A percentile compares a stretch with the other conserved stretches of the same genome.
Evolutionary conservation across 1,140 invertebrate genomes (phyloP).

Genomic region (Venustaconcha ellipsiformis): DNA sequence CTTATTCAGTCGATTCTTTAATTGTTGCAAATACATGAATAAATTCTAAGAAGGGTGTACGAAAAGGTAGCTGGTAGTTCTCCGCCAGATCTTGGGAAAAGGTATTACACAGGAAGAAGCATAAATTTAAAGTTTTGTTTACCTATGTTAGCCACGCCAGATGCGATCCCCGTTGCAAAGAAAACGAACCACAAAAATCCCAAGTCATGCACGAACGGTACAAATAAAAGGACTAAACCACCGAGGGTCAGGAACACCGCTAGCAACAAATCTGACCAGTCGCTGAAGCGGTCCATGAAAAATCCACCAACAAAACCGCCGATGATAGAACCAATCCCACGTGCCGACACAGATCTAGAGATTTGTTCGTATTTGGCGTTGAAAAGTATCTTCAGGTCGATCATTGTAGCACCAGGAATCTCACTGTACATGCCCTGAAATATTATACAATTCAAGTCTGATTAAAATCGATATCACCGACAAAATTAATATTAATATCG

Average conservation of each 20-base stretch:
- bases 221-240: conserved; percentile 3
- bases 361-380: conserved; percentile 23
- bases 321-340: conserved; percentile 17
- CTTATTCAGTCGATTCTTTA: no score
- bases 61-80: no score
- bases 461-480: no score
- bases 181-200: conserved; percentile 25
- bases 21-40: no score
- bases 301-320: conserved; percentile 19
- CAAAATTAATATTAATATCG: no score
- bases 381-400: conserved; percentile 26
- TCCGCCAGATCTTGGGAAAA: no score
- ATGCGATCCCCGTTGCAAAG: conserved; percentile 3
- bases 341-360: conserved; percentile 18
- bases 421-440: conserved; percentile 28
- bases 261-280: conserved; percentile 15
- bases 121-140: neutral
- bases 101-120: no score
- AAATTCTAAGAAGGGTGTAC: no score
- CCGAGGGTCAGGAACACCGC: conserved; percentile 5
- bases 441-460: no score
- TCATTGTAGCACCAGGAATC: conserved; percentile 21
- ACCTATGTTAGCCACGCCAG: conserved; percentile 23
- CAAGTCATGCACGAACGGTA: conserved; percentile 7
- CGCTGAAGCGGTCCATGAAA: conserved; percentile 17